These are phyloP conservation scores for Eretmocerus hayati DNA, from an alignment of 2,888 invertebrate genomes.

Conservation along the genomic window DNA sequence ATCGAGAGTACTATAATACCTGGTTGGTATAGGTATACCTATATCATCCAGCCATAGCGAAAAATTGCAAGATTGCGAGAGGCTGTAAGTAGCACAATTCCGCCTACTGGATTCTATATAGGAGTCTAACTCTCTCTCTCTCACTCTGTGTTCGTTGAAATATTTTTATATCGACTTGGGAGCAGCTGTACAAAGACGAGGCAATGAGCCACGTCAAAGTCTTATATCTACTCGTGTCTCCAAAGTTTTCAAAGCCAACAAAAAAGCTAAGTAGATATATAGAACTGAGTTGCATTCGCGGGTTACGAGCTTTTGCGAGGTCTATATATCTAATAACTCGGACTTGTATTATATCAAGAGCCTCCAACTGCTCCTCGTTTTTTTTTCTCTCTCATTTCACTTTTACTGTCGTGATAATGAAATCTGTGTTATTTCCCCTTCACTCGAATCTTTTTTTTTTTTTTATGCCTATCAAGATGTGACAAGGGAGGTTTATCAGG, in stretches of 20 bases:
- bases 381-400: slow-evolving; percentile 3
- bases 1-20: slow-evolving; percentile 1
- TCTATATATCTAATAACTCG: slow-evolving; percentile 15
- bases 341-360: slow-evolving; percentile 16
- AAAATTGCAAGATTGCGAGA: not conserved
- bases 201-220: slow-evolving; percentile 24
- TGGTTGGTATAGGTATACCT: no score
- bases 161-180: slow-evolving; percentile 28
- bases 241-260: no score
- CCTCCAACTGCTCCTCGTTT: not conserved
- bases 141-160: slow-evolving; percentile 28
- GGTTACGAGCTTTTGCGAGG: slow-evolving; percentile 11
- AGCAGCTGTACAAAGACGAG: slow-evolving; percentile 26
- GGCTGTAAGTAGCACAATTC: slow-evolving; percentile 14
- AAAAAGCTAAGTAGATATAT: not conserved
- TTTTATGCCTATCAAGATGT: slow-evolving; percentile 14
- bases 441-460: slow-evolving; percentile 2
- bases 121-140: no score
- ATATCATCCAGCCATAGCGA: not conserved
- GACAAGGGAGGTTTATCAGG: slow-evolving; percentile 11
- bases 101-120: not conserved
- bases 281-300: slow-evolving; percentile 8
- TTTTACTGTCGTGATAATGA: slow-evolving; percentile 19
- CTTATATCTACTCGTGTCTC: no score
- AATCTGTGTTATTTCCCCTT: slow-evolving; percentile 12